These are phyloP conservation scores for Amyelois transitella DNA, from an alignment of 1,140 invertebrate species.

Conservation along the genomic window DNA sequence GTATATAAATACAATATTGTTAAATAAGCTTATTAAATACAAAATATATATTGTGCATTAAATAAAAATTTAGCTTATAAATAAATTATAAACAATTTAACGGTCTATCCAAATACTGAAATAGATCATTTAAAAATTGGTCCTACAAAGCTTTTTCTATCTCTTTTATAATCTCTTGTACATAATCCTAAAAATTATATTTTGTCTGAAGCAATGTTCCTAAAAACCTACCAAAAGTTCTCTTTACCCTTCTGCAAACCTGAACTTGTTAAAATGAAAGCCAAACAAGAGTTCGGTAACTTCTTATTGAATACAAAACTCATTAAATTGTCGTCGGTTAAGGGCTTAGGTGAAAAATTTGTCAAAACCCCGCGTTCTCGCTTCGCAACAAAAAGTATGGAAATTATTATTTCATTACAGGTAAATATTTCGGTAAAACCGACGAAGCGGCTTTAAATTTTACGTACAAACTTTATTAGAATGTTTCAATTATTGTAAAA, in stretches of 20 bases:
- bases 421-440: not conserved
- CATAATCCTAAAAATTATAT: not conserved
- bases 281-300: not conserved
- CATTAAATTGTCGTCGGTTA: not conserved
- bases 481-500: not conserved
- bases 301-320: not conserved
- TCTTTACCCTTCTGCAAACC: not conserved
- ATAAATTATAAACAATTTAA: too few species aligned
- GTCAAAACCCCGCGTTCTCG: not conserved
- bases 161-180: too few species aligned
- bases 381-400: not conserved
- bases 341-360: not conserved
- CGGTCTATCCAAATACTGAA: too few species aligned
- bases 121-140: too few species aligned
- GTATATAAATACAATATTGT: too few species aligned
- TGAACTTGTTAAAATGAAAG: not conserved
- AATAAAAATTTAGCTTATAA: too few species aligned
- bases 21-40: too few species aligned
- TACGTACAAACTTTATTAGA: not conserved
- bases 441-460: not conserved
- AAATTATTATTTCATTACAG: not conserved
- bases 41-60: too few species aligned
- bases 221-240: not conserved
- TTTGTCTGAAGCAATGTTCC: not conserved
- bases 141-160: too few species aligned